These are phyloP conservation scores for Glaucidium brasilianum DNA, from an alignment of 2,113 vertebrate genomes.

Conservation along the genomic window DNA sequence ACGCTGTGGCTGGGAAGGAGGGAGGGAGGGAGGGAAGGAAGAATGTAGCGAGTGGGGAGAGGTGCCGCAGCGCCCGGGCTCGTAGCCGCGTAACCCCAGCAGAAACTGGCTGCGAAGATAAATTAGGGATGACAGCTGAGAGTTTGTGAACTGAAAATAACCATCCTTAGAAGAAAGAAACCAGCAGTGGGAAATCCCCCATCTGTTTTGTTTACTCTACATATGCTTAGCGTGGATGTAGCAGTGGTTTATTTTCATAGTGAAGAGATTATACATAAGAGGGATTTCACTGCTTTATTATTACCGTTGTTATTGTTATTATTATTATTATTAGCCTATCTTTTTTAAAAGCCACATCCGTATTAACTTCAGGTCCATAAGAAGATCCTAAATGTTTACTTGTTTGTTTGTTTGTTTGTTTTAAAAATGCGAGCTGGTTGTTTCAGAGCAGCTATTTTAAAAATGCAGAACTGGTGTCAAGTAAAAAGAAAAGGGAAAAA, in stretches of 20 bases:
- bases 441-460: not conserved
- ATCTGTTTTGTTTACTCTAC: slow-evolving; percentile 37
- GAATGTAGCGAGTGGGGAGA: not conserved
- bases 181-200: slow-evolving; percentile 18
- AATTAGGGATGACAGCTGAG: not conserved
- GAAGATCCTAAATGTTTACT: not conserved
- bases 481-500: not conserved
- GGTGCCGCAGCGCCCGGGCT: not conserved
- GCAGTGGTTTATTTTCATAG: not conserved
- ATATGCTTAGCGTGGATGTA: not conserved
- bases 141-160: slow-evolving; percentile 60
- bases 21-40: not conserved
- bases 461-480: not conserved
- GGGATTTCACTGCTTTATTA: not conserved
- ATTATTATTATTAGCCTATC: not conserved
- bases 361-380: not conserved
- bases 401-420: not conserved
- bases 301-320: too few species aligned
- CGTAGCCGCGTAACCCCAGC: not conserved
- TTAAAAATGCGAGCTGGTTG: not conserved
- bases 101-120: not conserved
- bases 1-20: not conserved
- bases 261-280: not conserved
- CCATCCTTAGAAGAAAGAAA: slow-evolving; percentile 5
- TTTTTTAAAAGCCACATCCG: not conserved